Evolutionary conservation across 2,888 invertebrate genomes (phyloP), one percentile per base, ranked within the genome.

Genomic region (Pseudococcus viburni): DNA sequence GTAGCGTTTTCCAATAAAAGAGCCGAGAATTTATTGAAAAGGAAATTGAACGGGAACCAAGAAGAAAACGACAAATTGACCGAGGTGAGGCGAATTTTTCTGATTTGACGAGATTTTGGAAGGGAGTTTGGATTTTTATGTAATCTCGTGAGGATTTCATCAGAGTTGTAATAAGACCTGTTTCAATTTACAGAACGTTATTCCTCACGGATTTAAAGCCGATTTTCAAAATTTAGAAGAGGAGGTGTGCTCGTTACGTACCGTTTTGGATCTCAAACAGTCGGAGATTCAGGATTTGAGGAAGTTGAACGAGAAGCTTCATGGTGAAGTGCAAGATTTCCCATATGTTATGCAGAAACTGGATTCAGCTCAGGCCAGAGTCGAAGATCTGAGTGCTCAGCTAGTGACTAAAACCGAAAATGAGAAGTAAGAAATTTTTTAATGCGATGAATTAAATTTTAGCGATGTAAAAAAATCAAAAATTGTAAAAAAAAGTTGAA

Each of bases 181-280:
- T 12, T 84, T 83, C 39, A 7, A 51, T 22, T 85, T 55, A n/a
- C 88, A 77, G 51, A 88, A 84, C 68, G 64, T 39, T 48, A 33
- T 68, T n/a, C 42, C 64, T 83, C 22, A 59, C 88, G 89, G 89
- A 88, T 80, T 86, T 88, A 12, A 89, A 85, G 80, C 77, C 7
- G 88, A 89, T 83, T 89, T 86, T 80, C 89, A 90, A 84, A 90
- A 90, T 85, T 90, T 96, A 68, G 93, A 94, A 90, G 95, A 94
- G 89, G 95, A 97, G 92, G 95, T 96, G 1, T 95, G 95, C 90
- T 98, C 98, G 22, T 93, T 98, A 89, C 94, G 96, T 90, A 95
- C 96, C 59, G 98, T 98, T 4, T 93, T 98, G 89, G 98, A 98
- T 90, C 93, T 98, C 91, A 95, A 96, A 91, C 96, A 96, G 91